A percentile compares a stretch with the other conserved stretches of the same genome.
These are phyloP conservation scores for Ceratina japonica DNA, from an alignment of 1,140 invertebrate species.

Conservation along the genomic window DNA sequence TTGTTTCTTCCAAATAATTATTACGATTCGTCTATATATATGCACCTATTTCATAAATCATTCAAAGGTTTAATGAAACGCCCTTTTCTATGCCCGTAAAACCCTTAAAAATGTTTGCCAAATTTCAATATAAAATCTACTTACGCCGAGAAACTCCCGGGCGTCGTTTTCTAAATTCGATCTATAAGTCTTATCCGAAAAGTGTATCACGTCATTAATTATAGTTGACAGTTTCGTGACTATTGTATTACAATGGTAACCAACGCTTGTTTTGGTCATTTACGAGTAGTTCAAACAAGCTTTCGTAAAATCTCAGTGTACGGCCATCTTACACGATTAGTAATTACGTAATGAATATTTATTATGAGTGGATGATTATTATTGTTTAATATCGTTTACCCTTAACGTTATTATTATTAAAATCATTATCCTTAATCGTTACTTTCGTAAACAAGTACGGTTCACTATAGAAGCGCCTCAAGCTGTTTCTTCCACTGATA, in stretches of 20 bases:
- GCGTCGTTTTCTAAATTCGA: conserved; percentile 29
- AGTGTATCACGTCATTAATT: conserved; percentile 16
- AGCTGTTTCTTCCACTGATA: not conserved
- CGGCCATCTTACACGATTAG: conserved; percentile 27
- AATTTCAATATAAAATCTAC: conserved; percentile 58
- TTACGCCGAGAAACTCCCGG: conserved; percentile 32
- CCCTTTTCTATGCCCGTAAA: conserved; percentile 26
- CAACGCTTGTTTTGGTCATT: conserved; percentile 35
- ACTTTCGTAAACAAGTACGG: conserved; percentile 22
- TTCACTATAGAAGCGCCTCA: not conserved
- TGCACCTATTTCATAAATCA: no score
- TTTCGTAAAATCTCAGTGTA: conserved; percentile 27
- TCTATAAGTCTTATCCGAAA: conserved; percentile 13
- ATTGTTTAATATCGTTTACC: conserved; percentile 21
- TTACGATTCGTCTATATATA: no score
- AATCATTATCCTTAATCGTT: conserved; percentile 42
- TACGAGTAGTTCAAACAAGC: conserved; percentile 30
- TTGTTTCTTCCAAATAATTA: no score
- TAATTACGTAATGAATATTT: conserved; percentile 48
- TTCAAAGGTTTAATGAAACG: no score
- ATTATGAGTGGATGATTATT: conserved; percentile 54
- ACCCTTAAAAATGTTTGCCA: conserved; percentile 40
- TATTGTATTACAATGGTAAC: conserved; percentile 29
- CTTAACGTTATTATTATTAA: conserved; percentile 46
- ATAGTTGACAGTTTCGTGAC: conserved; percentile 3